These are phyloP conservation scores for Diadema setosum DNA, from an alignment of 35 echinoderm and acorn worm species.

Conservation along the genomic window DNA sequence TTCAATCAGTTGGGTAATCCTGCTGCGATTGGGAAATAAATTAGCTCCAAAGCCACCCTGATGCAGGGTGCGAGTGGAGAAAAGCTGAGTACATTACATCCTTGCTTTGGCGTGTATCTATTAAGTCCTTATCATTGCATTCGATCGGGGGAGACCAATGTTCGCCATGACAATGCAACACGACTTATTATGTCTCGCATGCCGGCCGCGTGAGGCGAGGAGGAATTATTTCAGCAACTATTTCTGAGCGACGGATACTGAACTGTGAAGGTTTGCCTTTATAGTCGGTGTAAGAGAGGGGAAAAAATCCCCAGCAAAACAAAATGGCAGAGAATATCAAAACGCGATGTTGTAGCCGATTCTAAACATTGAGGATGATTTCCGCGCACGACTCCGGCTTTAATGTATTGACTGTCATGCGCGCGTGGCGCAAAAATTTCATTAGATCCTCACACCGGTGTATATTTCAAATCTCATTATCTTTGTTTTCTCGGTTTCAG, in stretches of 20 bases:
- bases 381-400: not conserved
- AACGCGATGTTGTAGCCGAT: too few relatives aligned
- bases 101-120: not conserved
- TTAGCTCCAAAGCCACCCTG: not conserved
- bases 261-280: too few relatives aligned
- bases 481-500: slow-evolving; percentile 32
- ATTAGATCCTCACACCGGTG: slow-evolving; percentile 17
- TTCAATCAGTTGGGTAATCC: not conserved
- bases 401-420: slow-evolving; percentile 32
- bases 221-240: too few relatives aligned
- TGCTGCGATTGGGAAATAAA: not conserved
- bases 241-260: too few relatives aligned
- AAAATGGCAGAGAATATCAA: too few relatives aligned
- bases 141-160: not conserved
- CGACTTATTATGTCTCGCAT: too few relatives aligned
- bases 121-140: not conserved
- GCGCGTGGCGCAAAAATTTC: slow-evolving; percentile 21
- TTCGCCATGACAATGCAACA: not conserved
- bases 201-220: too few relatives aligned
- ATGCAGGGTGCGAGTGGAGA: not conserved
- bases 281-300: too few relatives aligned
- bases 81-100: not conserved
- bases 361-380: too few relatives aligned
- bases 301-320: too few relatives aligned
- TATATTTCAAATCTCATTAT: slow-evolving; percentile 34